Percentiles rank a stretch among this genome's conserved stretches.
Evolutionary conservation across 2,113 vertebrate genomes (phyloP).

Genomic region (Seriola quinqueradiata): DNA sequence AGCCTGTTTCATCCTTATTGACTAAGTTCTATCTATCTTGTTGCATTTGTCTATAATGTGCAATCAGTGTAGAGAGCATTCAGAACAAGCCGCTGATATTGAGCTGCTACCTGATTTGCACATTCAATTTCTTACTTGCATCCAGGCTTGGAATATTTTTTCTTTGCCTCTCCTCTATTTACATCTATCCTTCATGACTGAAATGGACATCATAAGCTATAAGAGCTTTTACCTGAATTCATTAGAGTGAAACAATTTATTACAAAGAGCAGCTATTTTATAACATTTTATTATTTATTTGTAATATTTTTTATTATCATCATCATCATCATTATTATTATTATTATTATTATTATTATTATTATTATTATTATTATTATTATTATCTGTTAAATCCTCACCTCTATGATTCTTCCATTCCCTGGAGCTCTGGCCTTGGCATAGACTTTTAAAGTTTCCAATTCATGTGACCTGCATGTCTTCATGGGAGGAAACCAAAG

Average conservation of each 20-base stretch:
- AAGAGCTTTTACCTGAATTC: not conserved
- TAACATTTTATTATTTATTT: constrained; percentile 5
- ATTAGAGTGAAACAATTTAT: not conserved
- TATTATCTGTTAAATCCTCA: not conserved
- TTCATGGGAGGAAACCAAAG: not conserved
- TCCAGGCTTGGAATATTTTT: not conserved
- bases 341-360: not conserved
- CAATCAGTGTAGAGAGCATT: constrained; percentile 63
- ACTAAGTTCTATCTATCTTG: constrained; percentile 53
- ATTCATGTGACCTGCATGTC: not conserved
- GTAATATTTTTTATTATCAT: not conserved
- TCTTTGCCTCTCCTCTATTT: not conserved
- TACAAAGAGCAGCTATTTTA: not conserved
- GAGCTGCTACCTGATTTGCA: constrained; percentile 57
- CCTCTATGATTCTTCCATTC: not conserved
- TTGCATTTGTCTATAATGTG: constrained; percentile 65
- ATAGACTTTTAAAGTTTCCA: too few relatives aligned
- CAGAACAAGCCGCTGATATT: constrained; percentile 61
- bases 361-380: not conserved
- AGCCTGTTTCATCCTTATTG: constrained; percentile 50
- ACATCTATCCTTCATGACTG: constrained; percentile 17
- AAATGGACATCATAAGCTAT: not conserved
- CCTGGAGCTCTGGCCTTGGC: not conserved
- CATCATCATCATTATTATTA: not conserved
- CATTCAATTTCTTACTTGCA: constrained; percentile 47